These are phyloP conservation scores for Zoroaster sp. DNA, from an alignment of 53 echinoderm and acorn worm species.

Conservation along the genomic window DNA sequence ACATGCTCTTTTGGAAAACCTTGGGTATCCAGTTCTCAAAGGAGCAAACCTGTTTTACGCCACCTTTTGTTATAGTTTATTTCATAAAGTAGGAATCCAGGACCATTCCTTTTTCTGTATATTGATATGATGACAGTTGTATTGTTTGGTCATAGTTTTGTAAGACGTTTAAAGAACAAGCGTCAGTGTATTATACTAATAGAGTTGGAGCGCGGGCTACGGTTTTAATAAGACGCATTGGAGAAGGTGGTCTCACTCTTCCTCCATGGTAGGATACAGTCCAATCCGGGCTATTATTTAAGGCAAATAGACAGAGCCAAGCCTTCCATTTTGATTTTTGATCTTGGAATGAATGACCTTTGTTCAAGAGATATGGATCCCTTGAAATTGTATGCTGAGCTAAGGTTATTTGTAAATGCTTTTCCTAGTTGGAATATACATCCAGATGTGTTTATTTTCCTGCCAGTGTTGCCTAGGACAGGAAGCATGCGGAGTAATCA, in stretches of 20 bases:
- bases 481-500: too few species aligned
- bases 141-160: not conserved
- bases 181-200: not conserved
- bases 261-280: not conserved
- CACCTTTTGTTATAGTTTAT: not conserved
- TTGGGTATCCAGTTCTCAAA: too few species aligned
- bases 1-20: too few species aligned
- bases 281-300: not conserved
- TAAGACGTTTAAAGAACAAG: not conserved
- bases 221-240: not conserved
- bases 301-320: not conserved
- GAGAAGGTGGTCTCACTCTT: not conserved
- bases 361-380: too few species aligned
- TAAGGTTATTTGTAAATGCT: too few species aligned
- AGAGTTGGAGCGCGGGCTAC: not conserved
- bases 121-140: not conserved
- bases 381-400: too few species aligned
- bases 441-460: too few species aligned
- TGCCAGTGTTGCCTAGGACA: too few species aligned
- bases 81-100: not conserved
- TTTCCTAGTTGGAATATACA: too few species aligned
- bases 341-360: too few species aligned
- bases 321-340: too few species aligned
- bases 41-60: not conserved
- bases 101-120: not conserved